phyloP scores from a whole-genome alignment of 2,888 invertebrate species.

The Ditula angustiorana region DNA sequence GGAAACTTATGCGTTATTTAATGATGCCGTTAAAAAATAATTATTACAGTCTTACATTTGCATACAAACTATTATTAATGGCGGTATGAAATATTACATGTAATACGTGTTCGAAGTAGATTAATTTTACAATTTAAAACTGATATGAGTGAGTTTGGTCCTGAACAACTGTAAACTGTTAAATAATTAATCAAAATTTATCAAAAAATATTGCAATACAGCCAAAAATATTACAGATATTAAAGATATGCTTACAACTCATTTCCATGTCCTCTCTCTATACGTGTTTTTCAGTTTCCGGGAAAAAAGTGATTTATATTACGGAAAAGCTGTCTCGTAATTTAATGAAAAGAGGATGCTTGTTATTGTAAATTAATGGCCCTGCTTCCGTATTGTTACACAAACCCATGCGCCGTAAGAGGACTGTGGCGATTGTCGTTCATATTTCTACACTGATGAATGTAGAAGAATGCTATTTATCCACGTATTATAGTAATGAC shows the following conservation, averaged over 20 bases:
- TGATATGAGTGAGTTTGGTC: too few species aligned
- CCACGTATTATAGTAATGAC: neutral
- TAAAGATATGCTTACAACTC: neutral
- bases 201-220: neutral
- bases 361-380: conserved; percentile 37
- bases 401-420: conserved; percentile 8
- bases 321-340: conserved; percentile 33
- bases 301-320: conserved; percentile 26
- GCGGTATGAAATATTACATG: too few species aligned
- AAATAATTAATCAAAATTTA: too few species aligned
- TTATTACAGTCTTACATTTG: too few species aligned
- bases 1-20: too few species aligned
- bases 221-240: neutral
- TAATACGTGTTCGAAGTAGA: too few species aligned
- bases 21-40: too few species aligned
- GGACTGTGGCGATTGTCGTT: neutral
- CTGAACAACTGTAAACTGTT: too few species aligned
- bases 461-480: neutral
- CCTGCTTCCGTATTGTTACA: conserved; percentile 30
- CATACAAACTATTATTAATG: too few species aligned
- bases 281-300: conserved; percentile 13
- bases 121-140: too few species aligned
- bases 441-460: neutral
- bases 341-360: conserved; percentile 36
- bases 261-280: conserved; percentile 10